Evolutionary conservation across 2,888 invertebrate genomes (phyloP).

Genomic region (Lasioglossum marginatum): DNA sequence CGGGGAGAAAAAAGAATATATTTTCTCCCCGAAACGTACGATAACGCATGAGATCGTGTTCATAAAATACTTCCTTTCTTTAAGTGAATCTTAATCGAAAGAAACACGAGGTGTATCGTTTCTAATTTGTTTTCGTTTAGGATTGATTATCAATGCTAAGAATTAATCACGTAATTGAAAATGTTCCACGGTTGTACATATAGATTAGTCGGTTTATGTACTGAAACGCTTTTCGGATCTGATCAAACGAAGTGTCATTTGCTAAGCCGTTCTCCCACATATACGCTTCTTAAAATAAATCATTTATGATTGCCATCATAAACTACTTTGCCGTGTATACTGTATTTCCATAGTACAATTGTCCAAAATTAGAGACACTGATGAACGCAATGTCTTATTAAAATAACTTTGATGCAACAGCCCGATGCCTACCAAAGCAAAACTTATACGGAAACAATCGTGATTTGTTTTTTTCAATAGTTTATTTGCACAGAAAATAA

Average conservation of each 20-base stretch:
- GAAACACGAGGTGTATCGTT: slow-evolving; percentile 33
- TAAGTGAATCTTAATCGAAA: slow-evolving; percentile 39
- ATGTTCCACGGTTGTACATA: slow-evolving; percentile 14
- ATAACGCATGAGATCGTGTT: slow-evolving; percentile 37
- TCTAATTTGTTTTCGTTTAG: slow-evolving; percentile 18
- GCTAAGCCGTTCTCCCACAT: slow-evolving; percentile 33
- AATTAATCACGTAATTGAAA: slow-evolving; percentile 29
- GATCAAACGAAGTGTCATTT: slow-evolving; percentile 21
- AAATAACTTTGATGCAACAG: slow-evolving; percentile 58
- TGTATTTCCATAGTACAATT: slow-evolving; percentile 57
- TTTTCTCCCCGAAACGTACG: slow-evolving; percentile 16
- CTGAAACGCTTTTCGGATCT: slow-evolving; percentile 40
- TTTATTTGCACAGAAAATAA: slow-evolving; percentile 35
- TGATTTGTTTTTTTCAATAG: slow-evolving; percentile 13
- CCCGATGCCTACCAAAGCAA: slow-evolving; percentile 67
- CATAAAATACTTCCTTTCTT: slow-evolving; percentile 34
- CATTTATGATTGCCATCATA: slow-evolving; percentile 62
- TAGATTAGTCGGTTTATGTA: slow-evolving; percentile 25
- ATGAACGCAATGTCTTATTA: slow-evolving; percentile 66
- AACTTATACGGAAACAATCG: slow-evolving; percentile 55
- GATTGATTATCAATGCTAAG: slow-evolving; percentile 32
- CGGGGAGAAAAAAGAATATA: slow-evolving; percentile 29
- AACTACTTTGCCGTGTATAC: slow-evolving; percentile 52
- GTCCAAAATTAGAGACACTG: slow-evolving; percentile 69
- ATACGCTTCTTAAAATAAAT: slow-evolving; percentile 60